These are phyloP conservation scores for Eulemur mongoz DNA, from an alignment of 2,797 vertebrate genomes.

Conservation along the genomic window DNA sequence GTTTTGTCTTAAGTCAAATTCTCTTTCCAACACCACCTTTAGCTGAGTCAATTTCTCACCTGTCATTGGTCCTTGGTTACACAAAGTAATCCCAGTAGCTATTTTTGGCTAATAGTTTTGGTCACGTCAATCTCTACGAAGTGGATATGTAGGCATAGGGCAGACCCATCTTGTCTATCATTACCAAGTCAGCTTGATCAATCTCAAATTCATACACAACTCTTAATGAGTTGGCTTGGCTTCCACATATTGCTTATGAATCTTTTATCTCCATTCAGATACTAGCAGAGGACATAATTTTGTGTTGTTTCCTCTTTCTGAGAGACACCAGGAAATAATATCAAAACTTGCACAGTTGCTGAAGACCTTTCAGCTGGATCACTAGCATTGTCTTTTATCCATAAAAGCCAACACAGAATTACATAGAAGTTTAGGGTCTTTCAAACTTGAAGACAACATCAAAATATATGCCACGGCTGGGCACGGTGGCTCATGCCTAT, in stretches of 20 bases:
- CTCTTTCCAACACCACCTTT: not conserved
- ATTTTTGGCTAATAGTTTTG: not conserved
- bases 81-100: not conserved
- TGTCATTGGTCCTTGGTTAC: not conserved
- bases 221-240: not conserved
- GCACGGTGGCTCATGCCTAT: not conserved
- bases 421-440: not conserved
- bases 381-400: not conserved
- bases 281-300: not conserved
- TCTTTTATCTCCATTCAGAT: not conserved
- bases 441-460: not conserved
- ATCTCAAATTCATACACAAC: not conserved
- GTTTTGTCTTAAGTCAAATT: not conserved
- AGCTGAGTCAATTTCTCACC: not conserved
- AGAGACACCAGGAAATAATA: not conserved
- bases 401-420: not conserved
- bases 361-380: not conserved
- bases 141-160: not conserved
- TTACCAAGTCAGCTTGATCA: not conserved
- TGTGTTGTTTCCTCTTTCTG: not conserved
- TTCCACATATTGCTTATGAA: not conserved
- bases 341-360: not conserved
- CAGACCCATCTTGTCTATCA: not conserved
- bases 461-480: not conserved
- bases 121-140: not conserved